Conservation (phyloP, 2,797 vertebrate genomes). For the Sarcophilus harrisii region DNA sequence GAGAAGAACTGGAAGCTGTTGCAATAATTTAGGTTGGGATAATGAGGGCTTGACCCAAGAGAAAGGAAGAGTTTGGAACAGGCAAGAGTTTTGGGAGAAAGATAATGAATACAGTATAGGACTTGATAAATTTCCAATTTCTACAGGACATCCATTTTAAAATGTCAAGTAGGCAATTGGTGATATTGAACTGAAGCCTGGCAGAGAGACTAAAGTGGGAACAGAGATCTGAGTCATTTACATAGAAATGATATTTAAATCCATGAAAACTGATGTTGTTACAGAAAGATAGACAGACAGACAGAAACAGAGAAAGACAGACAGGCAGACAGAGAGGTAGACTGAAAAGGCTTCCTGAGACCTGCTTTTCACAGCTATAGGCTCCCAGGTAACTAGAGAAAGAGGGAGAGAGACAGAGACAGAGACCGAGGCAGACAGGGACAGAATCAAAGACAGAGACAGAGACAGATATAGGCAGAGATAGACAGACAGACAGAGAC, state of each 20-base stretch:
- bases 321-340: too few relatives aligned
- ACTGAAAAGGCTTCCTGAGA: not conserved
- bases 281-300: fast-evolving
- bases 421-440: fast-evolving
- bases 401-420: not conserved
- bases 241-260: not conserved
- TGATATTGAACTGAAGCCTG: not conserved
- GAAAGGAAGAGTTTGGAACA: not conserved
- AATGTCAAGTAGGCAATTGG: not conserved
- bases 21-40: not conserved
- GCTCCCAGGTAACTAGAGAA: not conserved
- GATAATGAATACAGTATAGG: too few relatives aligned
- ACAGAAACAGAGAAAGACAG: too few relatives aligned
- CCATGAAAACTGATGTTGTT: not conserved
- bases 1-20: not conserved
- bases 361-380: not conserved
- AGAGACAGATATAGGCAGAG: not conserved
- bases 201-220: not conserved
- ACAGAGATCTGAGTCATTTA: too few relatives aligned
- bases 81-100: not conserved
- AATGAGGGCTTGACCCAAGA: not conserved
- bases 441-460: too few relatives aligned
- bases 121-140: not conserved
- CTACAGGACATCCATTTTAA: not conserved
- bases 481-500: fast-evolving